Evolutionary conservation across 2,888 invertebrate genomes (phyloP), one percentile per base, ranked within the genome.

Genomic region (Drosophila dives): DNA sequence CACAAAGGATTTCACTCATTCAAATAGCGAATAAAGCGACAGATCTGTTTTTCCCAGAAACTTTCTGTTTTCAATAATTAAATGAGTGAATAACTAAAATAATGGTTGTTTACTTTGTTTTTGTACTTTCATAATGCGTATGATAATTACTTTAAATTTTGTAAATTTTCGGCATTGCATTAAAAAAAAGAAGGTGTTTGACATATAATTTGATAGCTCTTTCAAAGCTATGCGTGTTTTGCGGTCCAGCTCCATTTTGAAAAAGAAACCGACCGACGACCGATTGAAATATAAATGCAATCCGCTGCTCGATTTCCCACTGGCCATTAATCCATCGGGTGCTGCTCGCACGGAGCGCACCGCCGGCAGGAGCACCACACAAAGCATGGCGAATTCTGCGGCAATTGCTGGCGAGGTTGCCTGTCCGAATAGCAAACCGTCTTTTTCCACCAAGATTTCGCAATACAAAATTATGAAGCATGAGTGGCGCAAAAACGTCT

Each of bases 391-490:
- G 48, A 94, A 94, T 90, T 91, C 93, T 66, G 83, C 94, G 15
- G 91, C 93, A 15, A 93, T 94, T n/a, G 94, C 94, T 64, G 95
- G 95, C 55, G 96, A 96, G 91, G 96, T 96, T 64, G 95, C 97
- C 29, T 97, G 97, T 91, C 98, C 98, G 5, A 99, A 99, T 93
- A 97, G 97, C 90, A 99, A 99, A 93, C 99, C 99, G 94, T 99
- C 99, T 94, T 98, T 99, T 69, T 99, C 99, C 94, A 98, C 99
- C 76, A 99, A 99, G 94, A 98, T 98, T 92, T 98, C 98, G 68
- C 99, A 99, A 94, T 99, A 99, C 94, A 97, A 99, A 93, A 98
- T 98, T 93, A 98, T 99, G 98, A 99, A 99, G 94, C 96, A 96
- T 91, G 99, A 99, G 93, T 99, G 99, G 99, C 95, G 98, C 71